Evolutionary conservation across 1,140 invertebrate genomes (phyloP), one percentile per base, ranked within the genome.

Genomic region (Drosophila novamexicana): DNA sequence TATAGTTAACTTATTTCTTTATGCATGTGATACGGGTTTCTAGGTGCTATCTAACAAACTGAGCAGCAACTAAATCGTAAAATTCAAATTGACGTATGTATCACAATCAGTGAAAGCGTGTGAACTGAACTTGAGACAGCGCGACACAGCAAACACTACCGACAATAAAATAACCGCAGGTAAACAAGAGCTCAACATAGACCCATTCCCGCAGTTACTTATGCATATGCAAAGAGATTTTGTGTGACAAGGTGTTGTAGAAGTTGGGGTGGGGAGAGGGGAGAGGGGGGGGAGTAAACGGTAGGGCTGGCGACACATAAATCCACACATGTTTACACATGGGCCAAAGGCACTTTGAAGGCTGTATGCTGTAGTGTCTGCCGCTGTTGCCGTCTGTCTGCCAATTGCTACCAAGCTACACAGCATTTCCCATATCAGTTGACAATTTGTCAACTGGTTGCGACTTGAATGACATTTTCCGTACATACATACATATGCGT

Each of bases 381-480:
- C 34, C 22, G 40, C 44, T 64, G 18, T 53, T 64, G 50, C 50
- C 40, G 56, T 36, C 47, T 29, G 39, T 29, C 57, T 37, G 16
- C 39, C 36, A 39, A 52, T 6, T 54, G 66, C 66, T 53, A 52
- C 66, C 66, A 61, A 6, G 67, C 58, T 69, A 66, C 47, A 66
- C 69, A 70, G 45, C 59, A 67, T 67, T 72, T 56, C 18, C 84
- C 84, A 88, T 88, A 88, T 88, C 83, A 88, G 83, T 83, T 88
- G 77, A 89, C 83, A 88, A 88, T 88, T 88, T 88, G 83, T 88
- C 83, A 88, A 84, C 76, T 64, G 65, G 52, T 80, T 70, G 77
- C 80, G 83, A 88, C 84, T 89, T 82, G 82, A 88, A 89, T 88
- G 83, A 83, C 83, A 89, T 83, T 88, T 82, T 82, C 83, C 67